Percentiles rank a stretch among this genome's conserved stretches.
Conservation (phyloP, 2,113 vertebrate species). For the Halichoeres trimaculatus region DNA sequence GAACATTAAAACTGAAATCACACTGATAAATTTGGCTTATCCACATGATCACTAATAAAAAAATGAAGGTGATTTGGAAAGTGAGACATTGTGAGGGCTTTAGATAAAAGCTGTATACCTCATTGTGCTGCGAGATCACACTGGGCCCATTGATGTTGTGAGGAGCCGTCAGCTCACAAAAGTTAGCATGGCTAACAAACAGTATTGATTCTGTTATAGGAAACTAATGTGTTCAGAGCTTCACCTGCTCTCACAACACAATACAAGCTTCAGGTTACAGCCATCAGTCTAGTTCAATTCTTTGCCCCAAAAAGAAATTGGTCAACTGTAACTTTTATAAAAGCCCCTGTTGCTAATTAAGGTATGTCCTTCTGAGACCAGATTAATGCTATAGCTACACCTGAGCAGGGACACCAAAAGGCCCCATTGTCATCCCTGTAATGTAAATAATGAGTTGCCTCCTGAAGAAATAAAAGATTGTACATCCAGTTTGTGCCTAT, state of each 20-base stretch:
- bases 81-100: not conserved
- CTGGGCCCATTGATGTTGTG: not conserved
- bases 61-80: constrained; percentile 17
- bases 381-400: constrained; percentile 5
- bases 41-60: not conserved
- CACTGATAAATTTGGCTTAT: constrained; percentile 14
- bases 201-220: constrained; percentile 44
- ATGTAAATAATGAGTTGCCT: constrained; percentile 71
- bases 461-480: constrained; percentile 63
- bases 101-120: constrained; percentile 18
- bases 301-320: not conserved
- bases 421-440: constrained; percentile 31
- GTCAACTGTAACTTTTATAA: not conserved
- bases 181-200: constrained; percentile 17
- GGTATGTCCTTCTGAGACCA: not conserved
- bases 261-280: constrained; percentile 20
- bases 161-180: not conserved
- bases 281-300: not conserved
- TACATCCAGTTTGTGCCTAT: constrained; percentile 31
- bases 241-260: constrained; percentile 30
- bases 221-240: constrained; percentile 44
- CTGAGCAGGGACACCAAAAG: constrained; percentile 8
- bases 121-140: not conserved
- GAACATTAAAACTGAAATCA: not conserved
- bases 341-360: not conserved